Conservation (phyloP, 2,113 vertebrate species). For the Barbus barbus region DNA sequence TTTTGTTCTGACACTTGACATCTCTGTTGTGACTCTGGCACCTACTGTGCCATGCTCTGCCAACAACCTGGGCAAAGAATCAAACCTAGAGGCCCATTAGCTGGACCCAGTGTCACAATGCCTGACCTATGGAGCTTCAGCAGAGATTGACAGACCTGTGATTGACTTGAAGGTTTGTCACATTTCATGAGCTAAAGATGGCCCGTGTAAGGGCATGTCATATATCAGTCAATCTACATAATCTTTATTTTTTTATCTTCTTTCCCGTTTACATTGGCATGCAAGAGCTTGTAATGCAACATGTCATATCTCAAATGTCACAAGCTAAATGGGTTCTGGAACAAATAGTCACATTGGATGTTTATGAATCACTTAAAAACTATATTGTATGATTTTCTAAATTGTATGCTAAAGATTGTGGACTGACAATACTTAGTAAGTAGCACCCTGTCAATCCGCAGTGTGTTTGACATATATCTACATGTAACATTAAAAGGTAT, state of each 20-base stretch:
- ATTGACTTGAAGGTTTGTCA: constrained; percentile 42
- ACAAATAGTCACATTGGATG: neutral
- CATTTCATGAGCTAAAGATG: constrained; percentile 40
- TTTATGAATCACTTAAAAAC: neutral
- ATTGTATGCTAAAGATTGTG: neutral
- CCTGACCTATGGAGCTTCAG: constrained; percentile 7
- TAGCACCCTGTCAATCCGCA: neutral
- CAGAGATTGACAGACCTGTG: constrained; percentile 20
- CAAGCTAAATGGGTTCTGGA: neutral
- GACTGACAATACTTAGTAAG: neutral
- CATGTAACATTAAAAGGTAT: constrained; percentile 10
- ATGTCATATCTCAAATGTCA: constrained; percentile 3
- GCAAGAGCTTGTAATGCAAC: neutral
- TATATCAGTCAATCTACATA: constrained; percentile 35
- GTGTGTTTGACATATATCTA: neutral
- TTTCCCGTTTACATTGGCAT: neutral
- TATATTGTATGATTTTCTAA: neutral
- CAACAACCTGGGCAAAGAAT: constrained; percentile 26
- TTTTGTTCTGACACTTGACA: neutral
- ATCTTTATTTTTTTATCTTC: neutral
- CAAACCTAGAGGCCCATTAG: constrained; percentile 15
- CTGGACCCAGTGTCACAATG: constrained; percentile 5
- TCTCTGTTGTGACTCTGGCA: constrained; percentile 32
- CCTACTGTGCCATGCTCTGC: neutral
- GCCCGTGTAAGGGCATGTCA: constrained; percentile 31